Evolutionary conservation across 2,888 invertebrate genomes (phyloP).

Genomic region (Drosophila mayaguana): DNA sequence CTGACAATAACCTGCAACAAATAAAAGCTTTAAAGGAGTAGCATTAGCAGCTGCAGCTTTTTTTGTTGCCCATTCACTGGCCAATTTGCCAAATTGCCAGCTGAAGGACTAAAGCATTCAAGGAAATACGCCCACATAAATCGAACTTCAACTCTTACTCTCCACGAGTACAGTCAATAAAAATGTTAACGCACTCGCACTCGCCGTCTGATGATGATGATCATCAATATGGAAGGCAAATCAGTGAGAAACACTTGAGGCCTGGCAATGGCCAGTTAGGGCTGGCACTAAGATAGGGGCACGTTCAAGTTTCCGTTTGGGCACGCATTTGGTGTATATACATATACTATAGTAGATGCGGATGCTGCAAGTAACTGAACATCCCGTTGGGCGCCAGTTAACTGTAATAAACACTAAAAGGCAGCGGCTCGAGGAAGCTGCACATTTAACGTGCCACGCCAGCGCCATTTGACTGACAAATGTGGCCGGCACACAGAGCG

Average conservation of each 20-base stretch:
- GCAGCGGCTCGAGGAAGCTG: conserved; percentile 59
- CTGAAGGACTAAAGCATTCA: too few species aligned
- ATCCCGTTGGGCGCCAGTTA: conserved; percentile 70
- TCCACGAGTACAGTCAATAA: conserved; percentile 57
- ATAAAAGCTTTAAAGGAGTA: conserved; percentile 3
- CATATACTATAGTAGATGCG: conserved; percentile 25
- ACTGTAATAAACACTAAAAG: conserved; percentile 76
- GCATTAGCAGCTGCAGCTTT: conserved; percentile 34
- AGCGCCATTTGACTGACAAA: conserved; percentile 75
- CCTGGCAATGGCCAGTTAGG: conserved; percentile 24
- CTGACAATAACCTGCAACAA: conserved; percentile 36
- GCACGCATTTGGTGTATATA: conserved; percentile 26
- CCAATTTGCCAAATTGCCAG: conserved; percentile 8
- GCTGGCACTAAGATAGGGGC: conserved; percentile 30
- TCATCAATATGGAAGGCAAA: conserved; percentile 8
- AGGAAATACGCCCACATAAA: conserved; percentile 33
- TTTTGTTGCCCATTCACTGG: conserved; percentile 8
- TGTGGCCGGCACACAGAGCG: conserved; percentile 57
- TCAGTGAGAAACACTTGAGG: conserved; percentile 18
- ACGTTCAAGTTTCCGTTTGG: conserved; percentile 57
- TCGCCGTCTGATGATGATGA: neutral
- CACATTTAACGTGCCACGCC: conserved; percentile 58
- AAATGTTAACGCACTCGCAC: conserved; percentile 51
- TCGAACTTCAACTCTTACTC: conserved; percentile 19
- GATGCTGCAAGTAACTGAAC: conserved; percentile 77